Base-by-base conservation (phyloP, 2,888 invertebrate species). In the Dasypolia templi region DNA sequence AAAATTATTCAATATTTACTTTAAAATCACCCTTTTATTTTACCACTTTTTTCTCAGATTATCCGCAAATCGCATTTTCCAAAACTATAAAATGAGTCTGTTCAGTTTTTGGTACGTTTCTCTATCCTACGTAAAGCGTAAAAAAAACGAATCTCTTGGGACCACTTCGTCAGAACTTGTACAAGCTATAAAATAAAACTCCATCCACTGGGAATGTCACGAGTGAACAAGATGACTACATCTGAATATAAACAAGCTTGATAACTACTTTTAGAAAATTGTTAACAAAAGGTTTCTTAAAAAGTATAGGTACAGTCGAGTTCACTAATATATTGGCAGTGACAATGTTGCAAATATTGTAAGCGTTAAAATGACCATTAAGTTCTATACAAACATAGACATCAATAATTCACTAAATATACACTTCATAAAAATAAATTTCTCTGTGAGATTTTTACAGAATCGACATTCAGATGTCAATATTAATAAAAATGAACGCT, bases 71-170 rank as follows among this genome's bases (percentile, higher is more conserved):
- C 44, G 3, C 46, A 56, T 55, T 74, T 51, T 39, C 35, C 22
- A 51, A n/a, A 51, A 58, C 17, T 12, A 32, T 19, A 22, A 14
- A 12, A 46, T 3, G 3, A 64, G 19, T 46, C 32, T n/a, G 9
- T 44, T 62, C 9, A 46, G 26, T 69, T 49, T 35, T 32, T 22
- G n/a, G n/a, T 53, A 32, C n/a, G 17, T 17, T 46, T 72, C 22
- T 26, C 51, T 53, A 51, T 53, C 14, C 19, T 78, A 53, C 14
- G 39, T 26, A 26, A 58, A 75, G 17, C 17, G 22, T 59, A 26
- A 59, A 79, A 39, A 46, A 42, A 32, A 53, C n/a, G n/a, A 42
- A 80, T 73, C 80, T 72, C 80, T 1, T 55, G 73, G 75, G 75
- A 80, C 17, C 53, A 75, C 39, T 75, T 61, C 32, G 46, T 73